Percentiles rank a stretch among this genome's conserved stretches.
Conservation (phyloP, 2,888 invertebrate species). For the Lacanobia wlatinum region DNA sequence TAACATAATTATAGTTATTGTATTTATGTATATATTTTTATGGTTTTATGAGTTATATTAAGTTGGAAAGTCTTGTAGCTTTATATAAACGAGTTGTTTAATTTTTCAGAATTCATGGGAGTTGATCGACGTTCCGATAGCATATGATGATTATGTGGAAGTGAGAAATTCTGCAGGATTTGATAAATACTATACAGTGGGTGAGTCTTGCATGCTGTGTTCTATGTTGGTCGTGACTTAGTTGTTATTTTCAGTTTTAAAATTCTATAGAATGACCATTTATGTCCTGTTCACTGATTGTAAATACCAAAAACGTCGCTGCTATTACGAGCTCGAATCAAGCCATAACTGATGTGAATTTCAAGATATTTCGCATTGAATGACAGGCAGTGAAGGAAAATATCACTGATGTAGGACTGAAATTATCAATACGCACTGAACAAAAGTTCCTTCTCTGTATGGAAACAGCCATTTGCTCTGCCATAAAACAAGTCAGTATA, state of each 20-base stretch:
- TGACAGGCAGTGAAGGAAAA: background rate
- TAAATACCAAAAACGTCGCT: constrained; percentile 4
- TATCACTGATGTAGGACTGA: background rate
- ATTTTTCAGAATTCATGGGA: constrained; percentile 92
- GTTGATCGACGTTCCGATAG: constrained; percentile 82
- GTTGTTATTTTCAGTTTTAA: constrained; percentile 2
- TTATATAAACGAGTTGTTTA: constrained; percentile 39
- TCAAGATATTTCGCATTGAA: background rate
- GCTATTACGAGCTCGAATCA: background rate
- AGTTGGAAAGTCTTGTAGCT: background rate
- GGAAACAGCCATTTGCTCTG: background rate
- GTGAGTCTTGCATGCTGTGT: constrained; percentile 77
- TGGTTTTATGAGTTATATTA: constrained; percentile 31
- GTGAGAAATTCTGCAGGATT: constrained; percentile 91
- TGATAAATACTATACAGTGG: constrained; percentile 90
- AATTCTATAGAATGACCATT: background rate
- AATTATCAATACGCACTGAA: background rate
- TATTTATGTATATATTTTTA: constrained; percentile 46
- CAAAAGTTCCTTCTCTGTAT: background rate
- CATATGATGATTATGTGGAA: constrained; percentile 83
- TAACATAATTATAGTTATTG: constrained; percentile 50
- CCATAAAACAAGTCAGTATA: background rate
- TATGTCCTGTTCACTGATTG: background rate
- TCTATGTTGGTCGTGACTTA: constrained; percentile 4
- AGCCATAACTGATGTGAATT: background rate